Base-by-base conservation (phyloP, 2,888 invertebrate species). In the Diadegma fenestrale region DNA sequence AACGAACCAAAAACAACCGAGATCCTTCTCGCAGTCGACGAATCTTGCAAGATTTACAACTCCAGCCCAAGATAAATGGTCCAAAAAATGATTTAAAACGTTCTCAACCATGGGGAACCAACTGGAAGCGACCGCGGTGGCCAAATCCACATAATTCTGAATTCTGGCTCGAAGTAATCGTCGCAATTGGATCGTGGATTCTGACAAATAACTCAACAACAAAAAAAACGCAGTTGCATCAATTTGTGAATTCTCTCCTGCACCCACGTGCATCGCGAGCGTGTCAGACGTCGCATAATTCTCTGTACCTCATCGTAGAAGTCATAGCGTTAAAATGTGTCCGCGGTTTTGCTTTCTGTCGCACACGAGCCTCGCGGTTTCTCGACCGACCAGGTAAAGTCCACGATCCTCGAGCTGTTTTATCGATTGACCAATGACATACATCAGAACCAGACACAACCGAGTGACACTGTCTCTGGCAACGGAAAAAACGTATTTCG, bases 361-460 rank as follows among this genome's bases (percentile, higher is more conserved):
- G 78, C 73, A 81, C 41, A 71, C 79, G 61, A 26, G 14, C 63
- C 61, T 78, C 54, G 43, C 22, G 43, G 58, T 43, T 51, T 68
- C 41, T 58, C 43, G 58, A 12, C 66, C 43, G 72, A 12, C 63
- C 30, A 48, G 63, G 30, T 63, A 51, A 51, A 51, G 43, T 37
- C 51, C 73, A 51, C 76, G 61, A 51, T 45, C 61, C 73, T 81
- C 77, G 68, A 69, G 43, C 66, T 26, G 64, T 69, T 79, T 77
- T 78, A 85, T 85, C 75, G 85, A 85, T 85, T 85, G 51, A 22
- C 58, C 30, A 82, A 71, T 68, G 64, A 79, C 82, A 51, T 75
- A 82, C 75, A 69, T 82, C 69, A 43, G 45, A 58, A 71, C 71
- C 33, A 75, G 69, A 76, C 78, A 76, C 69, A 58, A 64, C 33